Percentiles rank a stretch among this genome's conserved stretches.
Conservation (phyloP, 2,113 vertebrate species). For the Paramisgurnus dabryanus region DNA sequence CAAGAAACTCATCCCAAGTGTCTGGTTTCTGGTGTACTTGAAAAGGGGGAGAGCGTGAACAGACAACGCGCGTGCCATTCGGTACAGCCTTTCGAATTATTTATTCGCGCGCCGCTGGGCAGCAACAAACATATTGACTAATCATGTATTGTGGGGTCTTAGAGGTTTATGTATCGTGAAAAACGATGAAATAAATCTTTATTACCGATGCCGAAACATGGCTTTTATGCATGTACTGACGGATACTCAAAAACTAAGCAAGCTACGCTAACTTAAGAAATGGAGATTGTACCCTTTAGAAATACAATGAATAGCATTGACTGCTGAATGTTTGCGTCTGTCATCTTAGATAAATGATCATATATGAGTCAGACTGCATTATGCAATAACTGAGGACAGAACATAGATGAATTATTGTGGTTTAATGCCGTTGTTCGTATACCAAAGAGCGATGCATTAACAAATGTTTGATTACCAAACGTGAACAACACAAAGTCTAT, state of each 20-base stretch:
- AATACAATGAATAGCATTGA: slow-evolving; percentile 11
- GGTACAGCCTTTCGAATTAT: not conserved
- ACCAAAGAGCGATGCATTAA: not conserved
- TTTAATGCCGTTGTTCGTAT: not conserved
- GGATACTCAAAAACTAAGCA: not conserved
- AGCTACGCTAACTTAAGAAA: not conserved
- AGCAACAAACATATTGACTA: slow-evolving; percentile 43
- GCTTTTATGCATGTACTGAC: slow-evolving; percentile 18
- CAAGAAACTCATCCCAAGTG: not conserved
- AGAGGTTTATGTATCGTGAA: slow-evolving; percentile 53
- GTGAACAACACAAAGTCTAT: not conserved
- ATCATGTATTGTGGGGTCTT: slow-evolving; percentile 53
- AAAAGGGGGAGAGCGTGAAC: not conserved
- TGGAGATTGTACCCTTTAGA: not conserved
- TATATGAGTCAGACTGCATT: slow-evolving; percentile 30
- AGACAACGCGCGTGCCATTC: slow-evolving; percentile 20
- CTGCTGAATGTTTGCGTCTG: not conserved
- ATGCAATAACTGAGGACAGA: slow-evolving; percentile 7
- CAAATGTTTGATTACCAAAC: not conserved
- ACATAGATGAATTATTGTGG: not conserved
- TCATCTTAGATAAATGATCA: slow-evolving; percentile 29
- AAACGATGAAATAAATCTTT: slow-evolving; percentile 51
- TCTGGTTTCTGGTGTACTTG: not conserved
- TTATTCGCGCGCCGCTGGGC: slow-evolving; percentile 25
- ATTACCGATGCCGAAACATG: slow-evolving; percentile 27